Percentiles rank a stretch among this genome's conserved stretches.
These are phyloP conservation scores for Tautogolabrus adspersus DNA, from an alignment of 2,113 vertebrate species.

Conservation along the genomic window DNA sequence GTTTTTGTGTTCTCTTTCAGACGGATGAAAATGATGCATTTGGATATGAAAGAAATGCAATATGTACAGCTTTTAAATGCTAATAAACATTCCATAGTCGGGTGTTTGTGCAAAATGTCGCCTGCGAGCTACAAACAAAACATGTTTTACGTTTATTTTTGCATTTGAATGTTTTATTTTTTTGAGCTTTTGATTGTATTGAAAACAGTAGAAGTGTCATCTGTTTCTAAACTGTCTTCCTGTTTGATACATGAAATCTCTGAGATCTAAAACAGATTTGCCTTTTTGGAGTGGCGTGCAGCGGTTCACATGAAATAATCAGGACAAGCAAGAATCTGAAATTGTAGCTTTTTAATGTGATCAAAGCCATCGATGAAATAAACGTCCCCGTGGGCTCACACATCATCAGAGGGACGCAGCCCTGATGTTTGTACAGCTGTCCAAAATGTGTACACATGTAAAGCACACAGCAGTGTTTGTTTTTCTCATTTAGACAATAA, in stretches of 20 bases:
- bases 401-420: neutral
- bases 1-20: constrained; percentile 35
- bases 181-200: constrained; percentile 61
- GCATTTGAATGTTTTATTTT: constrained; percentile 31
- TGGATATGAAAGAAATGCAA: constrained; percentile 47
- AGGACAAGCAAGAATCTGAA: constrained; percentile 33
- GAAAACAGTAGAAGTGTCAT: constrained; percentile 29
- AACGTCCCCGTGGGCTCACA: constrained; percentile 7
- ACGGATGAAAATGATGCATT: constrained; percentile 35
- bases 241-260: constrained; percentile 39
- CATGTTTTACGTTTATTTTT: constrained; percentile 21
- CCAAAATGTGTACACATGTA: constrained; percentile 1
- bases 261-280: neutral
- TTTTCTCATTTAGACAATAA: constrained; percentile 62
- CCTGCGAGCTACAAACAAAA: constrained; percentile 10
- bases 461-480: constrained; percentile 7
- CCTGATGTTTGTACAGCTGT: constrained; percentile 22
- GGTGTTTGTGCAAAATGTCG: constrained; percentile 29
- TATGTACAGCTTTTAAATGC: constrained; percentile 62
- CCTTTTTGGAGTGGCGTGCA: constrained; percentile 18
- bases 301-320: constrained; percentile 13
- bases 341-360: constrained; percentile 17
- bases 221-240: constrained; percentile 39
- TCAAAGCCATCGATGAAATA: constrained; percentile 10
- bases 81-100: constrained; percentile 66